These are phyloP conservation scores for Proisotoma minuta DNA, from an alignment of 2,888 invertebrate species.

Conservation along the genomic window DNA sequence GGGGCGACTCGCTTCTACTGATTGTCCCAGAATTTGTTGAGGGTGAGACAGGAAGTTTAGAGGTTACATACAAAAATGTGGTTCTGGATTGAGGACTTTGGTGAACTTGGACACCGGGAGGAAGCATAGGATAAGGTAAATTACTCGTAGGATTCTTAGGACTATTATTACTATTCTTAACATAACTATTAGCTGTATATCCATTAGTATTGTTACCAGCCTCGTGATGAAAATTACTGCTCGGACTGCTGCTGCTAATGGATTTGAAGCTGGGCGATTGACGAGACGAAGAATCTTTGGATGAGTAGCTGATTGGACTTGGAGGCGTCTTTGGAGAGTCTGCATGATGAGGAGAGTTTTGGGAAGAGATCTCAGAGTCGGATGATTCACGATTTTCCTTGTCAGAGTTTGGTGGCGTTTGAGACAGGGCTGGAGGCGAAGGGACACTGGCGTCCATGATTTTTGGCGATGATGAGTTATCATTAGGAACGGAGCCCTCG, in stretches of 20 bases:
- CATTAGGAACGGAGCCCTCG: constrained; percentile 26
- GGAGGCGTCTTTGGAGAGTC: constrained; percentile 39
- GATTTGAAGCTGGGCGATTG: constrained; percentile 16
- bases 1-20: constrained; percentile 8
- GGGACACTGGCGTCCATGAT: constrained; percentile 29
- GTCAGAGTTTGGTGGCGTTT: constrained; percentile 48
- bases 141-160: constrained; percentile 20
- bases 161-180: constrained; percentile 17
- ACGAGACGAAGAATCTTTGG: neutral
- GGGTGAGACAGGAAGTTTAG: constrained; percentile 40
- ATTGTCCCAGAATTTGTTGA: constrained; percentile 1
- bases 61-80: constrained; percentile 47
- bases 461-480: constrained; percentile 15
- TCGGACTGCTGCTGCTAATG: constrained; percentile 22
- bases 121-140: constrained; percentile 47
- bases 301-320: constrained; percentile 30
- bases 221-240: neutral
- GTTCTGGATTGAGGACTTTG: constrained; percentile 46
- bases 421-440: constrained; percentile 40
- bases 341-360: constrained; percentile 48
- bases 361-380: constrained; percentile 50
- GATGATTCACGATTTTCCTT: constrained; percentile 54
- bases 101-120: constrained; percentile 46
- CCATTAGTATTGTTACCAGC: constrained; percentile 16
- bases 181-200: constrained; percentile 8